Conservation (phyloP, 2,113 vertebrate species). For the Cephalopterus ornatus region DNA sequence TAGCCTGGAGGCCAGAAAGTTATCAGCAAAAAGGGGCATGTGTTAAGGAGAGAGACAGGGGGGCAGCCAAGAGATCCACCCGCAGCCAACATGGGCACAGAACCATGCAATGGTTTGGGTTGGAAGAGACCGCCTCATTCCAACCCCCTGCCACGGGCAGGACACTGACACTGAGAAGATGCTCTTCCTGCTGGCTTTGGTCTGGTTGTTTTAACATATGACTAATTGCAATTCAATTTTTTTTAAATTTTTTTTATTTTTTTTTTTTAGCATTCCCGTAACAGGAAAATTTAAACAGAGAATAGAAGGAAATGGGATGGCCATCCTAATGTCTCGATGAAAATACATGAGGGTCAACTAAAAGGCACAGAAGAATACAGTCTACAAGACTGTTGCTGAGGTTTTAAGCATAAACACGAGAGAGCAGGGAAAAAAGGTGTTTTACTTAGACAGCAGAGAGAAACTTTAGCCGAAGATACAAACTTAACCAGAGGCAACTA, state of each 20-base stretch:
- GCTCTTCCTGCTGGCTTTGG: not conserved
- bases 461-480: not conserved
- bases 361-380: not conserved
- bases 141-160: not conserved
- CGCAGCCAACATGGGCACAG: not conserved
- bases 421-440: not conserved
- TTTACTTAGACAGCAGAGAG: not conserved
- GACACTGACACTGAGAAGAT: not conserved
- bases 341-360: not conserved
- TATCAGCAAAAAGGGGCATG: not conserved
- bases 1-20: constrained; percentile 16
- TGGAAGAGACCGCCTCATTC: not conserved
- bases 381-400: not conserved
- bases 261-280: not conserved
- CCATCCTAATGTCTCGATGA: not conserved
- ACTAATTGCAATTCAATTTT: not conserved
- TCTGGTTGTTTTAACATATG: not conserved
- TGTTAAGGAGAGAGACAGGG: not conserved
- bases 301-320: constrained; percentile 58
- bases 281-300: constrained; percentile 30
- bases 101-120: not conserved
- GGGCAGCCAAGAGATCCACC: not conserved
- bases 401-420: not conserved
- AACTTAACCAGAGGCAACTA: not conserved
- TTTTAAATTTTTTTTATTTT: no score